These are phyloP conservation scores for Holcopasites calliopsidis DNA, from an alignment of 1,140 invertebrate genomes.

Conservation along the genomic window DNA sequence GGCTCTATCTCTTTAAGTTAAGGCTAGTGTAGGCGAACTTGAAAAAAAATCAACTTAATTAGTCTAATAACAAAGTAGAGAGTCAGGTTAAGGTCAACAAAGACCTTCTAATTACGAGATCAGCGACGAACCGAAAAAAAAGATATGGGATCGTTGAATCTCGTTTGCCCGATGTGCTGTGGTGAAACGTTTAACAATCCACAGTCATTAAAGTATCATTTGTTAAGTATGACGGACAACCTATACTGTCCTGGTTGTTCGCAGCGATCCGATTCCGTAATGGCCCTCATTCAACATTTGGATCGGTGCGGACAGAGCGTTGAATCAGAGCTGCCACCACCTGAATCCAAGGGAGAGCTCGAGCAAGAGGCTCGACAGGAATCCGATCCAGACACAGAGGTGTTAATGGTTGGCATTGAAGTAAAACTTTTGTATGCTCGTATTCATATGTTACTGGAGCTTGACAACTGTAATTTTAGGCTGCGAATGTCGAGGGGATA, in stretches of 20 bases:
- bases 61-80: background rate
- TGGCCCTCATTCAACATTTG: slow-evolving; percentile 81
- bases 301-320: slow-evolving; percentile 70
- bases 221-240: slow-evolving; percentile 82
- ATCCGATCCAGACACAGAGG: slow-evolving; percentile 26
- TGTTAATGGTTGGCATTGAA: slow-evolving; percentile 40
- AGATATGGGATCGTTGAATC: slow-evolving; percentile 77
- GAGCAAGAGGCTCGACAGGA: slow-evolving; percentile 17
- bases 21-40: background rate
- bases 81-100: slow-evolving; percentile 20
- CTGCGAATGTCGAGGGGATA: slow-evolving; percentile 59
- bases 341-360: background rate
- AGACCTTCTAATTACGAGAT: background rate
- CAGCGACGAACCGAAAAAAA: background rate
- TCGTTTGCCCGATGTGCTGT: slow-evolving; percentile 84
- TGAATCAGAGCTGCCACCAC: background rate
- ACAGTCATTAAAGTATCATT: slow-evolving; percentile 81
- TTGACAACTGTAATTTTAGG: slow-evolving; percentile 48
- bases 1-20: background rate
- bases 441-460: background rate
- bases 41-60: background rate
- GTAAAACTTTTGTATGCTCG: too few relatives aligned
- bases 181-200: slow-evolving; percentile 81
- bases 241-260: slow-evolving; percentile 82
- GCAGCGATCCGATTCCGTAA: slow-evolving; percentile 78